These are phyloP conservation scores for Hypercompe scribonia DNA, from an alignment of 2,888 invertebrate genomes.

Conservation along the genomic window DNA sequence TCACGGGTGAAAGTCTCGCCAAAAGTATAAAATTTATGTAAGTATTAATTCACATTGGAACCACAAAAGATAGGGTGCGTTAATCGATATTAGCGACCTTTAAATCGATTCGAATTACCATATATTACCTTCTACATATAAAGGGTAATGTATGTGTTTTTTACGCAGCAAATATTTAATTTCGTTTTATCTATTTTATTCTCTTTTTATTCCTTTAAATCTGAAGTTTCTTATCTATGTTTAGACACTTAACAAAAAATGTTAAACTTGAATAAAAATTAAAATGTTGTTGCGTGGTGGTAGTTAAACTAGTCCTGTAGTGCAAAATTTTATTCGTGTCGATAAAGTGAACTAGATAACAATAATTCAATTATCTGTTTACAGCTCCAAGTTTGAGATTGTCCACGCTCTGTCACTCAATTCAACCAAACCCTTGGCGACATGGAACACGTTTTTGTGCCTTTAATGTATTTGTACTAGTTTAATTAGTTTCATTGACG, in stretches of 20 bases:
- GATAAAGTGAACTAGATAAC: slow-evolving; percentile 39
- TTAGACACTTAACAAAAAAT: background rate
- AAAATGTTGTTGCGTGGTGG: background rate
- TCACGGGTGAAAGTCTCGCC: no score
- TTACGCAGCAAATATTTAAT: no score
- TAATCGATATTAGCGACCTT: no score
- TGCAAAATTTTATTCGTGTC: slow-evolving; percentile 48
- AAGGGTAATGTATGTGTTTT: no score
- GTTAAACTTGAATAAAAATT: background rate
- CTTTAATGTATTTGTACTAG: background rate
- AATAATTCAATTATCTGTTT: slow-evolving; percentile 31
- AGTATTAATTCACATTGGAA: no score
- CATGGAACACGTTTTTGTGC: background rate
- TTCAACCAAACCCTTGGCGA: background rate
- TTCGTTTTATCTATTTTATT: no score
- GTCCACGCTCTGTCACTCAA: slow-evolving; percentile 1
- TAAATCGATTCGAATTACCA: no score
- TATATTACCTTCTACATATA: no score
- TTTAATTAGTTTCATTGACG: background rate
- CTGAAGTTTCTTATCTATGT: no score
- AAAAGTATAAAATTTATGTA: no score
- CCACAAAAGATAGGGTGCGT: no score
- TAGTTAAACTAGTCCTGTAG: slow-evolving; percentile 20
- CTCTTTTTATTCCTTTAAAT: no score
- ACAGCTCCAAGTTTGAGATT: slow-evolving; percentile 4